phyloP scores from a whole-genome alignment of 2,113 vertebrate species.

The Pycnonotus jocosus region DNA sequence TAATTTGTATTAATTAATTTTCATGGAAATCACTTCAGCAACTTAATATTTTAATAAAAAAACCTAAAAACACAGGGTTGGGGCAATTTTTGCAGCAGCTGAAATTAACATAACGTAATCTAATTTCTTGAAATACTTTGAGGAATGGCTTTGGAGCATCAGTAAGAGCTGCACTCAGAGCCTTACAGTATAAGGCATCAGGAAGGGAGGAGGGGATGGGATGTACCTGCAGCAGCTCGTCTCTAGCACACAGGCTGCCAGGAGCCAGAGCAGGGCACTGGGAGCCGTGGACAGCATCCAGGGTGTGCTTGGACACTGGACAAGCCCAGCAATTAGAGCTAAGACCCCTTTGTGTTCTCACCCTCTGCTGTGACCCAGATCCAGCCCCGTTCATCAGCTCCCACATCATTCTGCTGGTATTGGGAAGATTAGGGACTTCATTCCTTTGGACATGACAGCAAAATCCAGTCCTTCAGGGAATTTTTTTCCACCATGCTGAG shows the following conservation, averaged over 20 bases:
- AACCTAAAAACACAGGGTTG: neutral
- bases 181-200: neutral
- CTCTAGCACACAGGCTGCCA: neutral
- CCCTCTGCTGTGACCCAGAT: neutral
- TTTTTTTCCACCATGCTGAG: neutral
- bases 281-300: neutral
- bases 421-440: neutral
- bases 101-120: neutral
- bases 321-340: neutral
- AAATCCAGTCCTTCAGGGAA: neutral
- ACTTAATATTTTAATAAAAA: neutral
- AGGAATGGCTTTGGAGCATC: neutral
- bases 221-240: neutral
- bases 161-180: neutral
- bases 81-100: neutral
- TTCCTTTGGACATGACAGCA: neutral
- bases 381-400: neutral
- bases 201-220: neutral
- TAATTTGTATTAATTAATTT: conserved; percentile 35
- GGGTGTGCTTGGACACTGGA: neutral
- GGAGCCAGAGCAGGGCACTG: neutral
- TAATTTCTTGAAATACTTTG: neutral
- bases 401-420: accelerated
- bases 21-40: neutral
- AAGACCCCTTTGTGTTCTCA: neutral